Evolutionary conservation across 2,888 invertebrate genomes (phyloP), one percentile per base, ranked within the genome.

Genomic region (Tuta absoluta): DNA sequence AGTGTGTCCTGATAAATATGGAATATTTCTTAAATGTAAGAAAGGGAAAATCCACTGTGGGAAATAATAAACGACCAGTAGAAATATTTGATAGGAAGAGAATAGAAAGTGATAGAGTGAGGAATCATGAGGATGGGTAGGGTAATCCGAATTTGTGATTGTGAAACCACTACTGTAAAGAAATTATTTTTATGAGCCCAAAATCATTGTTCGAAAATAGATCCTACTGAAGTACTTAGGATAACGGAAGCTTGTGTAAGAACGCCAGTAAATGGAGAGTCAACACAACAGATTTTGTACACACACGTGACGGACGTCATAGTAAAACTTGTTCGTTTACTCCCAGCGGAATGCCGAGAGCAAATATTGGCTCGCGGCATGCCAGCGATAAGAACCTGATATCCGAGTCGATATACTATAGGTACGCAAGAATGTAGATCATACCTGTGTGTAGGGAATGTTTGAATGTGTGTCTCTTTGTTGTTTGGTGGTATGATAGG

Each of bases 361-460:
- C 56, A 12, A 56, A 56, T 56, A 56, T 56, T 56, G 28, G 56
- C 24, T 0, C 8, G n/a, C n/a, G 3, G 56, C 56, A 24, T 56
- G 28, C 24, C 28, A 12, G 56, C 56, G 56, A 56, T 56, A 56
- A 56, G 56, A 56, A 12, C 14, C 21, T 51, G 21, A n/a, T 56
- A 56, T 56, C 56, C 28, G 28, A 24, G 14, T 11, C 2, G 28
- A n/a, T 23, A 59, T 37, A 58, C 17, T n/a, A n/a, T 45, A n/a
- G 45, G n/a, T 0, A 14, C 41, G n/a, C 5, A n/a, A 41, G 45
- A 45, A 45, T n/a, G 45, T 7, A 45, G 17, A 17, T 45, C 17
- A n/a, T 45, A 17, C 1, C 45, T 45, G 45, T 45, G 45, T 45
- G 45, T 17, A 3, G 14, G 4, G 12, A 14, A n/a, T 45, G n/a